Conservation (phyloP, 2,113 vertebrate species). For the Willisornis vidua region DNA sequence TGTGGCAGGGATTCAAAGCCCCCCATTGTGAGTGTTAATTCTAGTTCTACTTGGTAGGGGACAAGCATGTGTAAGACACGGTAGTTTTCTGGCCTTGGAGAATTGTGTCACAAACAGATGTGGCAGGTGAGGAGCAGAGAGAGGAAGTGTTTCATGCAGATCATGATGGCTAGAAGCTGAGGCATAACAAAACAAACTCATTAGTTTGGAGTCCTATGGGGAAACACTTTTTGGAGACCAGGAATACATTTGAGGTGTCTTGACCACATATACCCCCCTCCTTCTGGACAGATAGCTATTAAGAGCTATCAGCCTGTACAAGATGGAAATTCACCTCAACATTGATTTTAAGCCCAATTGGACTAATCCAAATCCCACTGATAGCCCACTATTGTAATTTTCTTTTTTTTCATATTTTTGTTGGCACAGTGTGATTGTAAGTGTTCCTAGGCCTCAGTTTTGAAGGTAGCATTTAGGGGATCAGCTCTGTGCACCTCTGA, state of each 20-base stretch:
- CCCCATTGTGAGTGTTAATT: background rate
- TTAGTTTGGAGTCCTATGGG: background rate
- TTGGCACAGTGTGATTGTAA: background rate
- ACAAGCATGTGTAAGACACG: background rate
- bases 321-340: background rate
- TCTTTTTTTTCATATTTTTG: background rate
- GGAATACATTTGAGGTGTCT: background rate
- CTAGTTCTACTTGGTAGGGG: background rate
- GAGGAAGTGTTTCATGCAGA: background rate
- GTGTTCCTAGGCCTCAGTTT: background rate
- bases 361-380: background rate
- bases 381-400: background rate
- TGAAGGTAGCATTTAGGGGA: background rate
- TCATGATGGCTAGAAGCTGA: background rate
- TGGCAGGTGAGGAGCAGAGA: background rate
- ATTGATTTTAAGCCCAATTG: background rate
- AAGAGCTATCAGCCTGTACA: background rate
- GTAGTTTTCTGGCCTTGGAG: background rate
- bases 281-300: background rate
- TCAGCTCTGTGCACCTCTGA: background rate
- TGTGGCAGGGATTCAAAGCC: background rate
- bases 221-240: background rate
- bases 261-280: background rate
- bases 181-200: background rate
- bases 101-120: background rate